Base-by-base conservation (phyloP, 2,113 vertebrate genomes). In the Cercocebus atys region DNA sequence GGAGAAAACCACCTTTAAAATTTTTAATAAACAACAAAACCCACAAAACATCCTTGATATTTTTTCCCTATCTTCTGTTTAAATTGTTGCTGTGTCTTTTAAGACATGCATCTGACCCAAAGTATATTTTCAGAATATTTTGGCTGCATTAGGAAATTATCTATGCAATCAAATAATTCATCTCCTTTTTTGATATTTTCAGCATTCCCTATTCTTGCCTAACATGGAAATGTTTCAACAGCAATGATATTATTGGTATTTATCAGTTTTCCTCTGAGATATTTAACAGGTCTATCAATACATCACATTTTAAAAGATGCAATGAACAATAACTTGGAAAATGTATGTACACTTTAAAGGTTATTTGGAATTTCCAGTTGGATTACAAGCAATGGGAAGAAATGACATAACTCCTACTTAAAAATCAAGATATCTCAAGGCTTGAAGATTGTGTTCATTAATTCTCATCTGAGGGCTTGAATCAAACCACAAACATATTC, bases 271-370 rank as follows among this genome's bases (percentile, higher is more conserved):
- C 40, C 94, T 95, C 50, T 52, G 86, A 79, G 61, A 82, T 9
- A 81, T 30, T 64, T 64, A 66, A 96, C 79, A 64, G 43, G 5
- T 52, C 8, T n/a, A 82, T 47, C 78, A 47, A 75, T 61, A 93
- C 68, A 70, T 87, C 20, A 3, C 17, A 75, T 61, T 89, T 95
- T 93, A 52, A 92, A 95, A 73, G 88, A 73, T 55, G 18, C 50
- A 86, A 79, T 23, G 20, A 78, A 95, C 83, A 64, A 38, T 78
- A 89, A 73, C 82, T 81, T 97, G 16, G 8, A 89, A 96, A 94
- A 2, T 76, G 45, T 22, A 70, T 4, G 22, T 89, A 90, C 1
- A 55, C 2, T 93, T 83, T 45, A 76, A 92, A 93, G 43, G 5
- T 78, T 83, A 95, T 87, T 89, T 92, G 45, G 94, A 92, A 9